Conservation (phyloP, 2,113 vertebrate genomes). For the Felis catus region F.catus_Fca126_mat1.0 CM031415.1:11593501-11594000, state of each 20-base stretch:
- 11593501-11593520: not conserved
- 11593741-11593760: not conserved
- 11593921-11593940: not conserved
- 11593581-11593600: not conserved
- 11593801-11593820: rapidly evolving
- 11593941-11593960: not conserved
- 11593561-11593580: not conserved
- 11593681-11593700: no score
- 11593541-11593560: not conserved
- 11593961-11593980: not conserved
- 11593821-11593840: not conserved
- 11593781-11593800: rapidly evolving
- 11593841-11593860: not conserved
- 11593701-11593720: rapidly evolving
- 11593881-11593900: not conserved
- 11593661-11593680: not conserved
- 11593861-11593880: rapidly evolving
- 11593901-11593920: not conserved
- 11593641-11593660: not conserved
- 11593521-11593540: not conserved
- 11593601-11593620: not conserved
- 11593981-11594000: not conserved
- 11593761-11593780: not conserved
- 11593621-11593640: not conserved
- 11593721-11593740: not conserved